A percentile compares a stretch with the other conserved stretches of the same genome.
phyloP scores from a whole-genome alignment of 2,797 vertebrate genomes.

The Alfaro cultratus region DNA sequence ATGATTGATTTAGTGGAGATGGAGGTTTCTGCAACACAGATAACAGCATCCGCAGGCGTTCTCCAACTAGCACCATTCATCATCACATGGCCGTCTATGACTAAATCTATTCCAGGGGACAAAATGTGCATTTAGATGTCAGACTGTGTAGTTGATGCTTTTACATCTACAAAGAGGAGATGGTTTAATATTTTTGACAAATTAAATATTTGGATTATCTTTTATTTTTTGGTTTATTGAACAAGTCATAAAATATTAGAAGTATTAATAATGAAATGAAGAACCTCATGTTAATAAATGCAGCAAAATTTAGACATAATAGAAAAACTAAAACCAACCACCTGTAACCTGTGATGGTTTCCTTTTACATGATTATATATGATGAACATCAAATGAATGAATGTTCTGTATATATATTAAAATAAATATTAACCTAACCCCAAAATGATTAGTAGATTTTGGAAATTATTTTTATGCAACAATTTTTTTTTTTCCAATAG shows the following conservation, averaged over 20 bases:
- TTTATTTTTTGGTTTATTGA: too few species aligned
- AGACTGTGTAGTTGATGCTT: constrained; percentile 10
- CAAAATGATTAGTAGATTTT: not conserved
- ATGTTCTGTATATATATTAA: not conserved
- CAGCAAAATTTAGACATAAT: not conserved
- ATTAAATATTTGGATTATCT: not conserved
- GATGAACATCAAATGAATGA: not conserved
- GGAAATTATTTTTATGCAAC: not conserved
- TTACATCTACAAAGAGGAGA: not conserved
- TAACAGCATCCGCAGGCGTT: constrained; percentile 54
- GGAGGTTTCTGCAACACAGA: constrained; percentile 54
- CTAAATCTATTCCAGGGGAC: constrained; percentile 48
- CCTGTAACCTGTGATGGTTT: not conserved
- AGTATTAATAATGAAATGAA: too few species aligned
- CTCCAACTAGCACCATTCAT: constrained; percentile 48
- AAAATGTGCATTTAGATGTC: constrained; percentile 55
- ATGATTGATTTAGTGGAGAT: constrained; percentile 68
- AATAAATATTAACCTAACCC: not conserved
- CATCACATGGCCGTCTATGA: constrained; percentile 44
- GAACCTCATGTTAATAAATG: too few species aligned
- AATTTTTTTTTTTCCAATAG: not conserved
- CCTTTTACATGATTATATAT: not conserved
- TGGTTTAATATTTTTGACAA: not conserved
- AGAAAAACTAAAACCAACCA: not conserved
- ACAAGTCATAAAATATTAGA: too few species aligned